Base-by-base conservation (phyloP, 2,888 invertebrate species). In the Lottia gigantea region DNA sequence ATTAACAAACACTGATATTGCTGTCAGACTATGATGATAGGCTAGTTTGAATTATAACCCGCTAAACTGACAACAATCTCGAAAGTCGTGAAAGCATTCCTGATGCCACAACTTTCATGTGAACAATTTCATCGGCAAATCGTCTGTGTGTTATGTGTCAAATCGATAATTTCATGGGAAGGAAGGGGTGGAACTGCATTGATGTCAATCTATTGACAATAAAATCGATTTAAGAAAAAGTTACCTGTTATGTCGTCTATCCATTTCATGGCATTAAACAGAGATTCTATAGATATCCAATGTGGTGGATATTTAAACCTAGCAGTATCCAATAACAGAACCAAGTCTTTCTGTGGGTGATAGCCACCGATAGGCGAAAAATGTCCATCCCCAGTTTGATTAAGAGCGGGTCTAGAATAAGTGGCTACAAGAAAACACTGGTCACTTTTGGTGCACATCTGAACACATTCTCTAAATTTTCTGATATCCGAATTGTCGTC, bases 241-340 rank as follows among this genome's bases (percentile, higher is more conserved):
- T 66, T 71, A 81, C 83, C 83, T 74, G 87, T 86, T 4, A 80
- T 77, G 0, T 72, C 62, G 72, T 89, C 89, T 0, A 83, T 40
- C 0, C 81, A 78, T 64, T 80, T 76, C 86, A 89, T 87, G 2
- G 89, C 85, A 62, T 84, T 70, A 68, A 82, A 86, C 19, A 89
- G 76, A 4, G 78, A 71, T 8, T 77, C 63, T 16, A 88, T 66
- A 0, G 83, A 72, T 0, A 89, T 84, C 89, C 88, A 89, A 73
- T 89, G 88, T 7, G 88, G 88, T 4, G 88, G 87, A 74, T 88
- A 88, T 75, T 89, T 89, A 81, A 89, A 89, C 67, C 89, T 76
- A 12, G 89, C 89, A 0, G 88, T 88, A 76, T 89, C 89, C 74
- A 89, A 73, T 26, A 89, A 84, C 46, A 89, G 75, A 2, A 87